A percentile compares a stretch with the other conserved stretches of the same genome.
These are phyloP conservation scores for Pomatorhinus ruficollis DNA, from an alignment of 2,113 vertebrate genomes.

Conservation along the genomic window DNA sequence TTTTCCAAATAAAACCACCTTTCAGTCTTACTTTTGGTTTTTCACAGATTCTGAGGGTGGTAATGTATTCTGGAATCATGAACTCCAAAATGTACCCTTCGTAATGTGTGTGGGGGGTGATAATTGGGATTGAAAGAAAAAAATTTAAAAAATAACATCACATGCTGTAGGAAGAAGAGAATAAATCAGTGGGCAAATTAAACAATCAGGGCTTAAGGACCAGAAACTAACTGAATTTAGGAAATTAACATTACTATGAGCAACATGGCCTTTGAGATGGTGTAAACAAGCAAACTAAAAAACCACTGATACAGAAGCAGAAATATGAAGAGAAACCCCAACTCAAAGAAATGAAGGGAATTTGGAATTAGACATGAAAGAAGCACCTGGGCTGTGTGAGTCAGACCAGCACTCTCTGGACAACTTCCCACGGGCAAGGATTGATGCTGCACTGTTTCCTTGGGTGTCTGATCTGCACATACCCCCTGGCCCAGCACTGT, in stretches of 20 bases:
- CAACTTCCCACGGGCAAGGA: rapidly evolving
- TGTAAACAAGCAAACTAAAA: neutral
- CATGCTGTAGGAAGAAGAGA: neutral
- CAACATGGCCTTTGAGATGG: neutral
- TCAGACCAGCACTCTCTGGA: neutral
- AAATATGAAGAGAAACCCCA: neutral
- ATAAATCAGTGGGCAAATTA: conserved; percentile 3
- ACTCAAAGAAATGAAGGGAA: neutral
- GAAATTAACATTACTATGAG: neutral
- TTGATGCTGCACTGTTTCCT: rapidly evolving
- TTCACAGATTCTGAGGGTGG: neutral
- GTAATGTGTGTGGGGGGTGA: neutral
- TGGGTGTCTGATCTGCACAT: rapidly evolving
- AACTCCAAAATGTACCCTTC: neutral
- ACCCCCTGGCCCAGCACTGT: rapidly evolving
- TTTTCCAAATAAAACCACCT: neutral
- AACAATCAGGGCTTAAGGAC: neutral
- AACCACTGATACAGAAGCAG: neutral
- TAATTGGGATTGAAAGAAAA: neutral
- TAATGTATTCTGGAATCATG: neutral
- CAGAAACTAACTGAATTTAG: neutral
- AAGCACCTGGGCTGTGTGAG: neutral
- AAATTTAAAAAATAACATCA: neutral
- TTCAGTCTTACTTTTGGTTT: neutral
- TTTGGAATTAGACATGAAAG: neutral